A percentile compares a stretch with the other conserved stretches of the same genome.
These are phyloP conservation scores for Esox lucius DNA, from an alignment of 2,797 vertebrate species.

Conservation along the genomic window DNA sequence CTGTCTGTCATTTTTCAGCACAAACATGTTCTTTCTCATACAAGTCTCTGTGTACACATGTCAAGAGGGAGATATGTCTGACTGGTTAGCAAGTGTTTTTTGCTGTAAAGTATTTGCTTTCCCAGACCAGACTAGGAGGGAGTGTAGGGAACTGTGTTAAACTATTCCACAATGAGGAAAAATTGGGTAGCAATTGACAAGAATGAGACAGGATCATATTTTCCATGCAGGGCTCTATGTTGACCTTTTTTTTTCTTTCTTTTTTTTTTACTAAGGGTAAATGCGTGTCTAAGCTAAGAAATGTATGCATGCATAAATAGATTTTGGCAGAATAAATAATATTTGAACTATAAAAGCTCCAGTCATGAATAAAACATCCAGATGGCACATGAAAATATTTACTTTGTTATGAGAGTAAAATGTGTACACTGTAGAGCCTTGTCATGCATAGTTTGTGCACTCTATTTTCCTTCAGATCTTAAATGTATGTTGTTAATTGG, in stretches of 20 bases:
- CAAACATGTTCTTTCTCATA: slow-evolving; percentile 9
- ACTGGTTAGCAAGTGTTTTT: background rate
- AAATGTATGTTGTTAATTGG: slow-evolving; percentile 14
- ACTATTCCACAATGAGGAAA: slow-evolving; percentile 49
- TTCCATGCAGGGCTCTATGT: slow-evolving; percentile 36
- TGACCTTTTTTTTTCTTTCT: no score
- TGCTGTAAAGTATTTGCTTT: background rate
- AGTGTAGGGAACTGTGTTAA: background rate
- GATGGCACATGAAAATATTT: no score
- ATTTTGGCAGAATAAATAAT: no score
- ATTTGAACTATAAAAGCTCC: no score
- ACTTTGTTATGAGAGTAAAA: no score
- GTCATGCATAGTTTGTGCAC: slow-evolving; percentile 37
- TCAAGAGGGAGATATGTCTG: background rate
- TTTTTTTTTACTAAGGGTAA: no score
- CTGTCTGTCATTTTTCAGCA: background rate
- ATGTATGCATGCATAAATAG: no score
- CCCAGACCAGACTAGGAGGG: background rate
- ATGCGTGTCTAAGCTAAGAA: no score
- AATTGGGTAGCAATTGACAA: slow-evolving; percentile 65
- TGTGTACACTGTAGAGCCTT: no score
- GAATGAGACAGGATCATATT: slow-evolving; percentile 68
- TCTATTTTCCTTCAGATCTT: slow-evolving; percentile 15
- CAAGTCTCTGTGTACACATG: slow-evolving; percentile 10
- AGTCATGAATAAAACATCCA: no score